Evolutionary conservation across 2,797 vertebrate species (phyloP).

Genomic region (Gymnocypris eckloni): DNA sequence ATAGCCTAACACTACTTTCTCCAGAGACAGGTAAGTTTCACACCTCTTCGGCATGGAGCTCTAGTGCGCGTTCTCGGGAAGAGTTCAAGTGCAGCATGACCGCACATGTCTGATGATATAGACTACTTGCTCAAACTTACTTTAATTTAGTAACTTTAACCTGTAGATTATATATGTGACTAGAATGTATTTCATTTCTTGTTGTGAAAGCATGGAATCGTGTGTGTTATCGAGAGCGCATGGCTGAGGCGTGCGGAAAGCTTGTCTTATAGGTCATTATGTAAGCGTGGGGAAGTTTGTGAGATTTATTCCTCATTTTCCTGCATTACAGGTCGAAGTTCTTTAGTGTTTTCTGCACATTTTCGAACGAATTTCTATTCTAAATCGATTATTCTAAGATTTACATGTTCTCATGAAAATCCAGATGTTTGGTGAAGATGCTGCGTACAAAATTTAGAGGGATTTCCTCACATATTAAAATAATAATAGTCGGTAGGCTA

Average conservation of each 20-base stretch:
- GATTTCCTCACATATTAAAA: neutral
- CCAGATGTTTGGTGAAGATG: constrained; percentile 24
- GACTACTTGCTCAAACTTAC: constrained; percentile 8
- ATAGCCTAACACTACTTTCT: constrained; percentile 23
- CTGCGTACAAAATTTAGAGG: neutral
- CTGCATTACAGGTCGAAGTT: neutral
- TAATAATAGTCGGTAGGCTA: neutral
- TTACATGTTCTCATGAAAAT: constrained; percentile 5
- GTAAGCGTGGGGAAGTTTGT: neutral
- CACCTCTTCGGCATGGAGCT: constrained; percentile 42
- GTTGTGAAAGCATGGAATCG: neutral
- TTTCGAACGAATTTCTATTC: neutral
- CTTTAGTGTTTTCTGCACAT: neutral
- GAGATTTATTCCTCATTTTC: neutral
- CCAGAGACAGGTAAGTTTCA: constrained; percentile 65
- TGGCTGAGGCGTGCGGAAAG: neutral
- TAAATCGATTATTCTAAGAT: neutral
- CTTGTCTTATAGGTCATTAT: neutral
- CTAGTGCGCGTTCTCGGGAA: constrained; percentile 41
- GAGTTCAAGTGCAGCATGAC: constrained; percentile 61
- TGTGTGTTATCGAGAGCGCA: neutral
- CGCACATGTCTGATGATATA: constrained; percentile 43
- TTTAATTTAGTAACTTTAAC: constrained; percentile 15
- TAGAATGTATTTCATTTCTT: neutral
- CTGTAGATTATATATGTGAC: neutral